Percentiles rank a stretch among this genome's conserved stretches.
phyloP scores from a whole-genome alignment of 1,140 invertebrate genomes.

The Drosophila melanica region DNA sequence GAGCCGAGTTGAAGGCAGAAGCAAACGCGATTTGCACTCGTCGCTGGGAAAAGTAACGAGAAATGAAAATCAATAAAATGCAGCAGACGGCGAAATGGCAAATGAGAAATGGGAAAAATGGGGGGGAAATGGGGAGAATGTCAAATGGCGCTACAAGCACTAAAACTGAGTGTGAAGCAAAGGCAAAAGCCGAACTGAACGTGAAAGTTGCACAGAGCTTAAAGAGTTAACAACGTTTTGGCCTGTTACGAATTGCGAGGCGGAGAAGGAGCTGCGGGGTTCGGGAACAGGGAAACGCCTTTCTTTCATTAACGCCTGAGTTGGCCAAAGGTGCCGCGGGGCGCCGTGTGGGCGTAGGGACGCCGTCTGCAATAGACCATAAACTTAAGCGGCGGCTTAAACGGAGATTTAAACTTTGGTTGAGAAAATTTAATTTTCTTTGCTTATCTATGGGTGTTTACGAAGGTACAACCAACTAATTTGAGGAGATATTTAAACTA shows the following conservation, averaged over 20 bases:
- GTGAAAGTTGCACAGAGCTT: constrained; percentile 60
- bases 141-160: constrained; percentile 55
- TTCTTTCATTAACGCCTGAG: constrained; percentile 28
- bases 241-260: background rate
- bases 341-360: background rate
- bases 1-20: background rate
- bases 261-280: background rate
- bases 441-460: background rate
- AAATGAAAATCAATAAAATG: constrained; percentile 69
- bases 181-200: constrained; percentile 29
- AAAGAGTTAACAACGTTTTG: constrained; percentile 47
- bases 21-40: constrained; percentile 49
- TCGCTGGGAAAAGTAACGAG: constrained; percentile 56
- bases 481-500: too few species aligned
- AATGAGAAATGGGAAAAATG: constrained; percentile 22
- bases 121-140: constrained; percentile 43
- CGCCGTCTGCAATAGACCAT: constrained; percentile 6
- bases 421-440: background rate
- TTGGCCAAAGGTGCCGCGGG: background rate
- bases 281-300: constrained; percentile 10
- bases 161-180: constrained; percentile 49
- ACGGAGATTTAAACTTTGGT: background rate
- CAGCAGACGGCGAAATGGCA: constrained; percentile 31
- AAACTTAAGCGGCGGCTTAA: background rate
- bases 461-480: too few species aligned